A percentile compares a stretch with the other conserved stretches of the same genome.
phyloP scores from a whole-genome alignment of 1,140 invertebrate species.

The Drosophila micromelanica region DNA sequence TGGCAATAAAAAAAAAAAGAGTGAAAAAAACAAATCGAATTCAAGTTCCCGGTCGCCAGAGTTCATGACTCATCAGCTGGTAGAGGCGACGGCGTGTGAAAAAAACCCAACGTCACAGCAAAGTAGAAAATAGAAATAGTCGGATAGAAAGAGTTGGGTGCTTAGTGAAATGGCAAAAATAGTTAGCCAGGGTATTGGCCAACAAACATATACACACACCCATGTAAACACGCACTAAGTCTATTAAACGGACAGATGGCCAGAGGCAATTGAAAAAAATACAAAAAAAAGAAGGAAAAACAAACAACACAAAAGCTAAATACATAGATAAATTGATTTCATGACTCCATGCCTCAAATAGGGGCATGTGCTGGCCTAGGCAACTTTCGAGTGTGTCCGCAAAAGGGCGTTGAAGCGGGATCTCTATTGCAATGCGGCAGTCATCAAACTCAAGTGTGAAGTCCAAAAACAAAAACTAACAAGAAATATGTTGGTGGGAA shows the following conservation, averaged over 20 bases:
- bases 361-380: conserved; percentile 7
- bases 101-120: conserved; percentile 7
- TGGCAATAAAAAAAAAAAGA: neutral
- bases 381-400: neutral
- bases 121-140: conserved; percentile 22
- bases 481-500: neutral
- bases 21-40: neutral
- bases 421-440: conserved; percentile 30
- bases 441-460: conserved; percentile 41
- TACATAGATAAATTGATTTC: conserved; percentile 73
- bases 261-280: conserved; percentile 29
- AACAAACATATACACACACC: conserved; percentile 5
- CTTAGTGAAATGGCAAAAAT: conserved; percentile 48
- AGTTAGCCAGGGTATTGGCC: conserved; percentile 24
- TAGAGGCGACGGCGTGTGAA: conserved; percentile 7
- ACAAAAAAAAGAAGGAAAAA: conserved; percentile 28
- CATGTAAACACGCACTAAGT: neutral
- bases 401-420: neutral
- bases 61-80: conserved; percentile 39
- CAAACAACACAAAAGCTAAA: conserved; percentile 49
- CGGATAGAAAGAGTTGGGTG: conserved; percentile 25
- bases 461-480: conserved; percentile 13
- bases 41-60: neutral
- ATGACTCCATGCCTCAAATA: conserved; percentile 52
- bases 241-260: conserved; percentile 21